A percentile compares a stretch with the other conserved stretches of the same genome.
These are phyloP conservation scores for Orthonevra nobilis DNA, from an alignment of 2,888 invertebrate genomes.

Conservation along the genomic window DNA sequence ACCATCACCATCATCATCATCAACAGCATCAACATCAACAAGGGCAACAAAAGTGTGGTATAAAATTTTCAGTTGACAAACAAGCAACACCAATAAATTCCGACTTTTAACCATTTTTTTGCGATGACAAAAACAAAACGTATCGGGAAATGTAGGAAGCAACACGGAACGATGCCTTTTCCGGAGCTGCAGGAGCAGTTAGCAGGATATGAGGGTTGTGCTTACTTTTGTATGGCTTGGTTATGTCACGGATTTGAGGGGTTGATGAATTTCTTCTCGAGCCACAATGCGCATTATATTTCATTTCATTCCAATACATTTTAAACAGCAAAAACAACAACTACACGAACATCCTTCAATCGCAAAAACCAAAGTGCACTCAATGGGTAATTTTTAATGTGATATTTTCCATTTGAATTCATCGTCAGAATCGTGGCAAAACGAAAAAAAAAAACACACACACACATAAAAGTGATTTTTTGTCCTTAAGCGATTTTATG, in stretches of 20 bases:
- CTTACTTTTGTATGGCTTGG: background rate
- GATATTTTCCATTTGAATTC: slow-evolving; percentile 73
- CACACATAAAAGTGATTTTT: no score
- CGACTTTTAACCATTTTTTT: slow-evolving; percentile 71
- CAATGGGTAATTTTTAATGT: slow-evolving; percentile 73
- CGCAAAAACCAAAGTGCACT: slow-evolving; percentile 71
- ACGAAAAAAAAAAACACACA: slow-evolving; percentile 12
- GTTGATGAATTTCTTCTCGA: slow-evolving; percentile 66
- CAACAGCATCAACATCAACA: slow-evolving; percentile 74
- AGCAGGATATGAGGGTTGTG: slow-evolving; percentile 64
- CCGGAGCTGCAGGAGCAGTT: slow-evolving; percentile 20
- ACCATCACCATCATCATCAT: slow-evolving; percentile 74
- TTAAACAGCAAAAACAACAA: slow-evolving; percentile 26
- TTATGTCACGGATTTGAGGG: slow-evolving; percentile 43
- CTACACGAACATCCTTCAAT: slow-evolving; percentile 64
- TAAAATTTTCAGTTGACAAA: slow-evolving; percentile 76
- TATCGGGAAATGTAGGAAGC: slow-evolving; percentile 42
- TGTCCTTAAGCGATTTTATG: no score
- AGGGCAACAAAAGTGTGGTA: slow-evolving; percentile 69
- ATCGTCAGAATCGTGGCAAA: slow-evolving; percentile 26
- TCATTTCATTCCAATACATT: slow-evolving; percentile 35
- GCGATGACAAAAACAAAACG: slow-evolving; percentile 28
- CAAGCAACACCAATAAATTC: slow-evolving; percentile 77
- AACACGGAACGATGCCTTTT: slow-evolving; percentile 61
- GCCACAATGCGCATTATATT: slow-evolving; percentile 64